Evolutionary conservation across 2,797 vertebrate genomes (phyloP), one percentile per base, ranked within the genome.

Genomic region (Cacajao melanocephalus): DNA sequence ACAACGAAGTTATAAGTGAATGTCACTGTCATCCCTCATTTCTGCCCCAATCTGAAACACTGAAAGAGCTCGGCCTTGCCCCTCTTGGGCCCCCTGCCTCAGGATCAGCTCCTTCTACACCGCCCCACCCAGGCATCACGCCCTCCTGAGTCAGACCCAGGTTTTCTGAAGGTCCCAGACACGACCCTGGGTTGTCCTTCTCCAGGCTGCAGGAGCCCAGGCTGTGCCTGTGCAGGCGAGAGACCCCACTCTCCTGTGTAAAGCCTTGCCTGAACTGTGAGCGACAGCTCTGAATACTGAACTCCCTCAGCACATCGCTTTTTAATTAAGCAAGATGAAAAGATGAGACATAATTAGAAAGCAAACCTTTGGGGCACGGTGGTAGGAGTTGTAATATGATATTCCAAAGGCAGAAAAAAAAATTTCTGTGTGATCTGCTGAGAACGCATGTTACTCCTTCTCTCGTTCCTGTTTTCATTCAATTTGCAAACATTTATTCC

Each of bases 251-350:
- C 28, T 19, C 26, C 5, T 15, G 50, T 3, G 12, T 6, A 0
- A 44, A 79, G 67, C 46, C 85, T 5, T 5, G 36, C 2, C 1
- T 2, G 76, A 86, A 52, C 30, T 0, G 0, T 3, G 6, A 86
- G 55, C 3, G 10, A 33, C 24, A 24, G 19, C 33, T 52, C 50
- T 17, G 64, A 33, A 19, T 48, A 13, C 28, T 10, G 33, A 52
- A 10, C 33, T 30, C 33, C 61, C 70, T 11, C 4, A 5, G 39
- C 7, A 11, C 3, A 14, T 55, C 22, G 12, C 36, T 58, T 86
- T 50, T 64, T 88, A 55, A 93, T 73, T 81, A 82, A 67, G 36
- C 57, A 44, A 94, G 48, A 64, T 11, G 41, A 67, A 90, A 88
- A 82, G 82, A 81, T 0, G 19, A 88, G 46, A 52, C 4, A 8